These are phyloP conservation scores for Zeus faber DNA, from an alignment of 2,113 vertebrate species.

Conservation along the genomic window DNA sequence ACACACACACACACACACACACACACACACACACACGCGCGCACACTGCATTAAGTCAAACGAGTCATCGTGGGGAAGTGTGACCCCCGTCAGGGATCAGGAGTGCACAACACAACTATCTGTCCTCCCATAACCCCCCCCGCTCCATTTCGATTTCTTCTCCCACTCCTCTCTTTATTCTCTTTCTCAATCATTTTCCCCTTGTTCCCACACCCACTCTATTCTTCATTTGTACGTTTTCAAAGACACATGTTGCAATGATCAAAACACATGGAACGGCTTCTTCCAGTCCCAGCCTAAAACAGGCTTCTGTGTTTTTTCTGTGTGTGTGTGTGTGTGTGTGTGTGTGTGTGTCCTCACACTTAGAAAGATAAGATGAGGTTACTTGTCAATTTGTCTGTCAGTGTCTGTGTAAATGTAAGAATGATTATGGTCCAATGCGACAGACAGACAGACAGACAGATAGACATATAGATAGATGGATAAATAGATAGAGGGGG, in stretches of 20 bases:
- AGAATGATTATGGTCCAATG: not conserved
- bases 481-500: conserved; percentile 17
- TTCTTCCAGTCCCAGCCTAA: conserved; percentile 49
- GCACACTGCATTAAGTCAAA: not conserved
- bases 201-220: conserved; percentile 35
- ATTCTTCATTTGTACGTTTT: too few relatives aligned
- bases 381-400: conserved; percentile 20
- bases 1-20: conserved; percentile 16
- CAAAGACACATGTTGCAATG: too few relatives aligned
- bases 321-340: conserved; percentile 24
- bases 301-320: too few relatives aligned
- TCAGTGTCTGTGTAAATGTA: not conserved
- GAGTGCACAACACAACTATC: conserved; percentile 18
- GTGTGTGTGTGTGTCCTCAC: conserved; percentile 23
- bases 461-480: conserved; percentile 4
- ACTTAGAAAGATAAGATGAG: too few relatives aligned
- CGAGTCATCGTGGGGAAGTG: not conserved
- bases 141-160: not conserved
- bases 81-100: not conserved
- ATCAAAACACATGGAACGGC: too few relatives aligned
- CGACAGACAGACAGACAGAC: not conserved
- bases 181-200: conserved; percentile 17
- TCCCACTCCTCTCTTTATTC: too few relatives aligned
- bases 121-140: conserved; percentile 13
- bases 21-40: not conserved